Base-by-base conservation (phyloP, 2,113 vertebrate species). In the Paraplagusia blochii region DNA sequence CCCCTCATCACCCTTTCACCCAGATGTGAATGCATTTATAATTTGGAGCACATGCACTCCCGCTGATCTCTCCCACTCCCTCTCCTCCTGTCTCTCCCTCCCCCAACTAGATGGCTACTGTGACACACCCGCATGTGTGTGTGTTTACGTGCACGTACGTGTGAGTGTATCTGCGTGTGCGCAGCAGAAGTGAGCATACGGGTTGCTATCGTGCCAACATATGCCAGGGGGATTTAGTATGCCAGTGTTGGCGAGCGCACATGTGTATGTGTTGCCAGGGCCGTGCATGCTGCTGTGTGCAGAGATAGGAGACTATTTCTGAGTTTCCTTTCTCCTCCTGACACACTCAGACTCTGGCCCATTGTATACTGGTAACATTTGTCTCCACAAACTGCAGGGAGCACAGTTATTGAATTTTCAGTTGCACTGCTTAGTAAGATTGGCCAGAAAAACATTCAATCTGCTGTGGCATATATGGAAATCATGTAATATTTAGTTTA, bases 11-110 rank as follows among this genome's bases (percentile, higher is more conserved):
- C 77, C 66, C 77, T 72, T 76, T 79, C 80, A 86, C 77, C 88
- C 88, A 90, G 87, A 91, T 90, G 88, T 89, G 85, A 82, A 82
- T 80, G 87, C 82, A 88, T 90, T 82, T 81, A 85, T 87, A 90
- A 89, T 90, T 79, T 83, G 74, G 66, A 84, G 78, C 81, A 88
- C 64, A 80, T 88, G 85, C 74, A 72, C 63, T 66, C 76, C 77
- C 83, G 74, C 78, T 79, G 80, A 82, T 86, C 66, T 54, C 66
- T 59, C 52, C 57, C 44, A 40, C 38, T 40, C 38, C 68, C 52
- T 56, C 39, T 19, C 44, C 63, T 72, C 59, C 35, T 42, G 56
- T 74, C 52, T 62, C 48, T 40, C 60, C 60, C 40, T 38, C 69
- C 63, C 54, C 63, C 74, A 53, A 36, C 71, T 80, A 66, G 61